phyloP scores from a whole-genome alignment of 2,113 vertebrate genomes.

The Narcine bancroftii region DNA sequence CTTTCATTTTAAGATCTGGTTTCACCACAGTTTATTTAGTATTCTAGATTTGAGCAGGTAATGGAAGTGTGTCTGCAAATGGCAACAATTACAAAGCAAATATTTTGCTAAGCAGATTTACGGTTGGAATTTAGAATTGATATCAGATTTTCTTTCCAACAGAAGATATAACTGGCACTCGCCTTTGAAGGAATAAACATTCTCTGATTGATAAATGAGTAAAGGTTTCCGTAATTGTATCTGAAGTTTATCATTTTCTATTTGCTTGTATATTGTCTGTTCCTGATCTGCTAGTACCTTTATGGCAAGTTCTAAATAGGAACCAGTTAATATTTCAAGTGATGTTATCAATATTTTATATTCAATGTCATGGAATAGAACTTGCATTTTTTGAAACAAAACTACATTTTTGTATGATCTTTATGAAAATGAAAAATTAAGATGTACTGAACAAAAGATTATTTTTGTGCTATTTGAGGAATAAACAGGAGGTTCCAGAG shows the following conservation, averaged over 20 bases:
- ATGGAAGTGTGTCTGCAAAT: not conserved
- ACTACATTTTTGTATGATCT: not conserved
- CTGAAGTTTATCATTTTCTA: not conserved
- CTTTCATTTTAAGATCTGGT: conserved; percentile 37
- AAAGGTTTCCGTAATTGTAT: not conserved
- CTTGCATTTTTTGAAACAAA: conserved; percentile 2
- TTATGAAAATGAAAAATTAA: not conserved
- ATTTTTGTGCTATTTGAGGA: not conserved
- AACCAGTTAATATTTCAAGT: not conserved
- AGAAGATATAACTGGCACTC: conserved; percentile 1
- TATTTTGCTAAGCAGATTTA: not conserved
- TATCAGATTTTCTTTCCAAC: conserved; percentile 12
- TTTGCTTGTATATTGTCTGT: not conserved
- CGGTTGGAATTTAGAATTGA: conserved; percentile 11
- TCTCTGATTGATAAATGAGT: not conserved
- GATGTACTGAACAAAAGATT: not conserved
- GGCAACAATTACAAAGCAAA: not conserved
- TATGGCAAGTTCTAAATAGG: not conserved
- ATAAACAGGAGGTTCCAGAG: not conserved
- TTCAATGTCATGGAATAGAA: not conserved
- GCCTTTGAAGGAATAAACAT: conserved; percentile 25
- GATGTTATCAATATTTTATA: conserved; percentile 1
- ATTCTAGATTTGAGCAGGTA: no score
- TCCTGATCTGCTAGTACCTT: not conserved
- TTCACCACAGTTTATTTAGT: conserved; percentile 36